Conservation (phyloP, 2,797 vertebrate genomes). For the Lophius americanus region DNA sequence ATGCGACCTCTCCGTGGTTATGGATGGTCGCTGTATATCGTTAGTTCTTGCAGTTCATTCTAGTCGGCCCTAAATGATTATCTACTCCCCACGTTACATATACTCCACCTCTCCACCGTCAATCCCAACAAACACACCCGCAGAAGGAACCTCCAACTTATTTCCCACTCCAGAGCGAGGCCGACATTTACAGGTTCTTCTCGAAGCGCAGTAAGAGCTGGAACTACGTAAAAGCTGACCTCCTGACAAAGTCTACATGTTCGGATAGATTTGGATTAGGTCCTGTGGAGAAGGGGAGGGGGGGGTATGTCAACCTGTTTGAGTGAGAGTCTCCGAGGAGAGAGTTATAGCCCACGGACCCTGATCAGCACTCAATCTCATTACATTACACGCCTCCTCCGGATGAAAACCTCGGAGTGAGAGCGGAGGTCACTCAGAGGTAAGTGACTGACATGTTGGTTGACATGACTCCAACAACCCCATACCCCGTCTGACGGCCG, state of each 20-base stretch:
- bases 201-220: not conserved
- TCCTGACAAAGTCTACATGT: not conserved
- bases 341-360: constrained; percentile 41
- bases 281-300: not conserved
- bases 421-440: constrained; percentile 62
- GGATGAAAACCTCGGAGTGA: constrained; percentile 57
- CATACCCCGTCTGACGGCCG: constrained; percentile 31
- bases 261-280: not conserved
- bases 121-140: not conserved
- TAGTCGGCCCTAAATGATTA: not conserved
- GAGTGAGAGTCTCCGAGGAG: constrained; percentile 30
- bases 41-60: not conserved
- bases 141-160: constrained; percentile 5
- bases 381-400: constrained; percentile 64
- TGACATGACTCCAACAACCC: constrained; percentile 57
- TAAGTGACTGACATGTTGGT: constrained; percentile 54
- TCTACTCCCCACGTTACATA: no score
- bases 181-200: constrained; percentile 1
- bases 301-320: constrained; percentile 28
- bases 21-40: no score
- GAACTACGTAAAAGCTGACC: not conserved
- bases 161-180: not conserved
- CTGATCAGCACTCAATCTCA: constrained; percentile 52
- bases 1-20: no score
- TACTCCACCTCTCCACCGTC: not conserved